phyloP scores from a whole-genome alignment of 2,888 invertebrate species.

The Pollenia angustigena region DNA sequence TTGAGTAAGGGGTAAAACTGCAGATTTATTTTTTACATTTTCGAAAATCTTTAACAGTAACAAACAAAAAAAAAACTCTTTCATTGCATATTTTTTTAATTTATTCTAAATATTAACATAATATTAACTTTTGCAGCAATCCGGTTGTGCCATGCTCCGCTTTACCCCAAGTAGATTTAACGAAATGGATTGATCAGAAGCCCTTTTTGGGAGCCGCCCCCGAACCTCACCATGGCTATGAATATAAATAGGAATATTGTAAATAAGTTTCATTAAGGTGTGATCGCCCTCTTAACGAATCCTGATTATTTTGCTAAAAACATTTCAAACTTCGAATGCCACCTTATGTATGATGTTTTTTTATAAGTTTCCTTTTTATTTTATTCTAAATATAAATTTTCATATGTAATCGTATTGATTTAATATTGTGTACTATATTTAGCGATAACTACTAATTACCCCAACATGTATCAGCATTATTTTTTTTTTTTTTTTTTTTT shows the following conservation, averaged over 20 bases:
- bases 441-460: slow-evolving; percentile 24
- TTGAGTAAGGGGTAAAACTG: too few species aligned
- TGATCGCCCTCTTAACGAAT: background rate
- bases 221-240: slow-evolving; percentile 49
- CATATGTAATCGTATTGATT: background rate
- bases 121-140: slow-evolving; percentile 85
- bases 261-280: slow-evolving; percentile 39
- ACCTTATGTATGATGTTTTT: slow-evolving; percentile 28
- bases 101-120: too few species aligned
- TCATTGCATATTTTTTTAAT: too few species aligned
- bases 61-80: too few species aligned
- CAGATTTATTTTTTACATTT: too few species aligned
- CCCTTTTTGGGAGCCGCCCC: slow-evolving; percentile 73
- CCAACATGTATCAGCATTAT: slow-evolving; percentile 53
- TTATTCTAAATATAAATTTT: slow-evolving; percentile 6
- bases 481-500: slow-evolving; percentile 63
- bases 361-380: slow-evolving; percentile 24
- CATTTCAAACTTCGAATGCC: slow-evolving; percentile 26
- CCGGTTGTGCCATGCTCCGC: slow-evolving; percentile 86
- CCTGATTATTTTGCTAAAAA: slow-evolving; percentile 1
- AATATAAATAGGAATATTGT: slow-evolving; percentile 61
- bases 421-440: slow-evolving; percentile 15
- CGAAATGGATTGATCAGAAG: slow-evolving; percentile 85
- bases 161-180: slow-evolving; percentile 87
- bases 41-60: too few species aligned